Conservation (phyloP, 2,113 vertebrate species). For the Lepus europaeus region DNA sequence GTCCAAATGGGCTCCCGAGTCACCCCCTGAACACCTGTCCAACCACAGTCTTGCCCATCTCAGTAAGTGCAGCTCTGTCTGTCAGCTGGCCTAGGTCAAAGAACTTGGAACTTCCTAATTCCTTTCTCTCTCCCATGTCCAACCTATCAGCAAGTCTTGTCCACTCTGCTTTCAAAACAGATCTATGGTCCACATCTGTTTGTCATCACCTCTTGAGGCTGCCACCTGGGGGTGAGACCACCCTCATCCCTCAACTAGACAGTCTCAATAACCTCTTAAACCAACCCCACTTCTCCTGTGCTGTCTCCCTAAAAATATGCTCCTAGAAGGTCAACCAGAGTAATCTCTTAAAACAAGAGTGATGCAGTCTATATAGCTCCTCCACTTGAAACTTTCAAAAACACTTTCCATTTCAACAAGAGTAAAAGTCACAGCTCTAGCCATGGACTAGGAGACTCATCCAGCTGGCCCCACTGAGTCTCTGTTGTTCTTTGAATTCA, state of each 20-base stretch:
- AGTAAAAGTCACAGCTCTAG: not conserved
- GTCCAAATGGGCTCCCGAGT: not conserved
- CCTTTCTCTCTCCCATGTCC: not conserved
- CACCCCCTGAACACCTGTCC: not conserved
- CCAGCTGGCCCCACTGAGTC: not conserved
- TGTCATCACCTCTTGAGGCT: accelerated
- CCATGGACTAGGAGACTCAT: not conserved
- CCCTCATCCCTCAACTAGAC: not conserved
- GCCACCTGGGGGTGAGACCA: too few species aligned
- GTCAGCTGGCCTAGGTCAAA: not conserved
- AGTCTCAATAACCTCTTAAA: not conserved
- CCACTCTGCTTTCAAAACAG: not conserved
- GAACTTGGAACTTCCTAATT: not conserved
- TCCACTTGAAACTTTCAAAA: not conserved
- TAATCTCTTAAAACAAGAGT: not conserved
- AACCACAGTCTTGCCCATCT: not conserved
- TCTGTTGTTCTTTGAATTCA: not conserved
- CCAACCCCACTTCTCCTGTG: not conserved
- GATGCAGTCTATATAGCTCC: not conserved
- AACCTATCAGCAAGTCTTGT: not conserved
- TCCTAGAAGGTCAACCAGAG: not conserved
- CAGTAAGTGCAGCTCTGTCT: not conserved
- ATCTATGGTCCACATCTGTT: not conserved
- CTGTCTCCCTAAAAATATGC: too few species aligned
- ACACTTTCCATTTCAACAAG: not conserved